Conservation (phyloP, 1,140 invertebrate genomes). For the Thalassaphorura encarpata region DNA sequence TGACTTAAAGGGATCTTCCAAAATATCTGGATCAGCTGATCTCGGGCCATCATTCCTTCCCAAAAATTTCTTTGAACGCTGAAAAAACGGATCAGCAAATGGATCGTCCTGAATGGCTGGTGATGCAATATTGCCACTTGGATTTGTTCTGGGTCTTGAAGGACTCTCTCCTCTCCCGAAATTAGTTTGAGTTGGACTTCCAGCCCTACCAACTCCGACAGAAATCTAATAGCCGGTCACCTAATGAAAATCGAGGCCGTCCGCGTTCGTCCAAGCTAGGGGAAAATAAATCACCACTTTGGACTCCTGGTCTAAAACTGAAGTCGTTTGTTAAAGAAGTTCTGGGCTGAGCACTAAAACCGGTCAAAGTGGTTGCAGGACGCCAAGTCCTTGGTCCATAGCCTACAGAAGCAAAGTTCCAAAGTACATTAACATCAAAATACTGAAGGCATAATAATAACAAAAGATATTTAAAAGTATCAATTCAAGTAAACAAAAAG, state of each 20-base stretch:
- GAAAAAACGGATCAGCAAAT: conserved; percentile 12
- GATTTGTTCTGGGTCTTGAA: not conserved
- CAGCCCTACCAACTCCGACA: conserved; percentile 5
- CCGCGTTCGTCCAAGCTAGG: not conserved
- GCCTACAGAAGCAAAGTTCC: not conserved
- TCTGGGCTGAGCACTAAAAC: not conserved
- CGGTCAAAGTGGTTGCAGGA: not conserved
- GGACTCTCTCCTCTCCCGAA: not conserved
- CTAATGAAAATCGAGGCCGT: conserved; percentile 8
- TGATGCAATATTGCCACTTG: not conserved
- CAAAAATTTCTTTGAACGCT: not conserved
- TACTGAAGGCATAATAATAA: not conserved
- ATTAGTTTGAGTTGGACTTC: not conserved
- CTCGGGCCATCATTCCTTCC: not conserved
- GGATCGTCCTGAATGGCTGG: conserved; percentile 5
- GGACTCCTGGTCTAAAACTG: not conserved
- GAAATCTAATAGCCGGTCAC: conserved; percentile 21
- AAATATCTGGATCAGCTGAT: conserved; percentile 13
- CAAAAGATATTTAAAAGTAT: not conserved
- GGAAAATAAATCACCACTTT: not conserved
- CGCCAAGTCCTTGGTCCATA: not conserved
- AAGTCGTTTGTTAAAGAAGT: conserved; percentile 4
- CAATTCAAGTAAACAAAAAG: not conserved
- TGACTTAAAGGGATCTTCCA: conserved; percentile 22
- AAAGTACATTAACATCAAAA: not conserved